A percentile compares a stretch with the other conserved stretches of the same genome.
These are phyloP conservation scores for Tonatia bakeri DNA, from an alignment of 2,113 vertebrate species.

Conservation along the genomic window DNA sequence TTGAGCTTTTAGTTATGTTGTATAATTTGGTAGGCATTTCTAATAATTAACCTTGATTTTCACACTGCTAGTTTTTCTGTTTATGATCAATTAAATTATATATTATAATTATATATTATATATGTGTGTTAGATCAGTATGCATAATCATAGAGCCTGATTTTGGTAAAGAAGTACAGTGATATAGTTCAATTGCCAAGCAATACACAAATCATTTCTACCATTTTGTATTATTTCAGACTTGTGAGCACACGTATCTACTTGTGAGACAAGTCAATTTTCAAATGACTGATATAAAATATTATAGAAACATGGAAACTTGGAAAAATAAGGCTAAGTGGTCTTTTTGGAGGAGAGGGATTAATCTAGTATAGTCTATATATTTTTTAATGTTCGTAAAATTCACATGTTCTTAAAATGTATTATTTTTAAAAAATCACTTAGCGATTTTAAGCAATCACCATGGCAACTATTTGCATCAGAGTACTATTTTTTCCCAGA, in stretches of 20 bases:
- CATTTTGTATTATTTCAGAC: neutral
- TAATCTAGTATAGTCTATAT: neutral
- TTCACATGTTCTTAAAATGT: constrained; percentile 63
- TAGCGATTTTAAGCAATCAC: constrained; percentile 77
- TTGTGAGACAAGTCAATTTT: neutral
- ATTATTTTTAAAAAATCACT: constrained; percentile 35
- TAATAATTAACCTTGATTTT: neutral
- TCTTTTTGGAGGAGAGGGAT: neutral
- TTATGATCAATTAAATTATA: neutral
- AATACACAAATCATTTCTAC: neutral
- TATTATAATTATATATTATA: neutral
- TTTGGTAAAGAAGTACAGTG: neutral
- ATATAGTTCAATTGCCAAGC: neutral
- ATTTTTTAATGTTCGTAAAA: constrained; percentile 36
- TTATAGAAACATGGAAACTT: neutral
- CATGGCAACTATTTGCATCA: constrained; percentile 80
- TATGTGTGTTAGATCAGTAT: neutral
- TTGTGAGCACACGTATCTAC: neutral
- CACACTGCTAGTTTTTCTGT: neutral
- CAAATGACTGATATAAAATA: neutral
- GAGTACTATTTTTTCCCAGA: constrained; percentile 65
- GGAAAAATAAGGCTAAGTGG: neutral
- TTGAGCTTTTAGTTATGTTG: neutral
- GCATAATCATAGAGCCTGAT: neutral
- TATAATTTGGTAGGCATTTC: neutral